Evolutionary conservation across 2,888 invertebrate species (phyloP).

Genomic region (Agonopterix heracliana): DNA sequence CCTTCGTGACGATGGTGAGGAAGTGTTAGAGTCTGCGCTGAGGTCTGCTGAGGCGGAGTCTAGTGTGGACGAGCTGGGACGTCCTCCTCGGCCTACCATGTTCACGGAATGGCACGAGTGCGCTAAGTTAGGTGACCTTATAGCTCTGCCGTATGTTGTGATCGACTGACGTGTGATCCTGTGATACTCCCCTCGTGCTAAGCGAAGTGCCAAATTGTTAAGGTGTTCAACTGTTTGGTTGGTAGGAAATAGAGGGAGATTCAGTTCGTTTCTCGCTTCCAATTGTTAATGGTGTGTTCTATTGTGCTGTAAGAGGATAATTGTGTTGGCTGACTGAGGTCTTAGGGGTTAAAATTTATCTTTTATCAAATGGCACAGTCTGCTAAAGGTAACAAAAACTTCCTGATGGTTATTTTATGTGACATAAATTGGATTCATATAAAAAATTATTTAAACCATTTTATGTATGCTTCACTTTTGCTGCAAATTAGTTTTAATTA

Average conservation of each 20-base stretch:
- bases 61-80: conserved; percentile 36
- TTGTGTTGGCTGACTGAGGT: no score
- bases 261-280: not conserved
- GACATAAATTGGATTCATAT: no score
- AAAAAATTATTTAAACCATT: no score
- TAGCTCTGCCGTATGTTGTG: conserved; percentile 97
- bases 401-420: no score
- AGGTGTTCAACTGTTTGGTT: not conserved
- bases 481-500: no score
- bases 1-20: conserved; percentile 21
- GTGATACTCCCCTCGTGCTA: conserved; percentile 10
- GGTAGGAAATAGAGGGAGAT: not conserved
- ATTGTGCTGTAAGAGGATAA: no score
- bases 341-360: no score
- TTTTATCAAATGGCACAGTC: no score
- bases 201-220: conserved; percentile 19
- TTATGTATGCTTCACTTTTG: no score
- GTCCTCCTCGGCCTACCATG: conserved; percentile 46
- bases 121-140: conserved; percentile 86
- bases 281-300: no score
- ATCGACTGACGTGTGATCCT: conserved; percentile 81
- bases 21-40: conserved; percentile 20
- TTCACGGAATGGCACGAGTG: conserved; percentile 97
- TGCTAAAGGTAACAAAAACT: no score
- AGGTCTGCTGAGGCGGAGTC: conserved; percentile 12